Percentiles rank a stretch among this genome's conserved stretches.
These are phyloP conservation scores for Troilus luridus DNA, from an alignment of 2,888 invertebrate species.

Conservation along the genomic window DNA sequence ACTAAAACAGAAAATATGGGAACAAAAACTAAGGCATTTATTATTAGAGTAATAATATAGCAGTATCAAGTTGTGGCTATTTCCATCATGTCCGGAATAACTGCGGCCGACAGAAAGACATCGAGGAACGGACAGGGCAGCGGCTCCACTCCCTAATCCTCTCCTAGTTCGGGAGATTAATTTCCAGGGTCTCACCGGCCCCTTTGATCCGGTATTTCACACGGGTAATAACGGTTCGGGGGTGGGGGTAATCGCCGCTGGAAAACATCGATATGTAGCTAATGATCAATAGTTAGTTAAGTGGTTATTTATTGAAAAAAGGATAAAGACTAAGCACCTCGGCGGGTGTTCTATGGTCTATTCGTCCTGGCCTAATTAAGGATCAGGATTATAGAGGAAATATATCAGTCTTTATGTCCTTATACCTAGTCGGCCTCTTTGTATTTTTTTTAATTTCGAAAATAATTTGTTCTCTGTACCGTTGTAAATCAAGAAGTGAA, in stretches of 20 bases:
- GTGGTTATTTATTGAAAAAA: slow-evolving; percentile 40
- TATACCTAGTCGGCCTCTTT: neutral
- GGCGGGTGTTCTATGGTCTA: slow-evolving; percentile 32
- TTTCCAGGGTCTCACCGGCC: slow-evolving; percentile 8
- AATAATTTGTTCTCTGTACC: neutral
- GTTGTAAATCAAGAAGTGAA: neutral
- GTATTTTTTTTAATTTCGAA: neutral
- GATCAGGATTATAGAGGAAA: slow-evolving; percentile 28
- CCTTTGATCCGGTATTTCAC: slow-evolving; percentile 36
- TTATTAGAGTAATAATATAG: neutral
- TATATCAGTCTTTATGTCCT: slow-evolving; percentile 1
- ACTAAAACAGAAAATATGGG: neutral
- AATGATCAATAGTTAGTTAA: slow-evolving; percentile 29
- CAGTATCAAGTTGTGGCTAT: neutral
- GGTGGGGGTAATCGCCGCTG: neutral
- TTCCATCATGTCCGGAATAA: neutral
- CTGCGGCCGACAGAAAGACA: slow-evolving; percentile 1
- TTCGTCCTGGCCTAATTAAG: neutral
- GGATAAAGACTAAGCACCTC: slow-evolving; percentile 24
- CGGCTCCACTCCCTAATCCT: slow-evolving; percentile 23
- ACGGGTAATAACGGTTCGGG: slow-evolving; percentile 22
- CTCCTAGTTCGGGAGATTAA: slow-evolving; percentile 19
- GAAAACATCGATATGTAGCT: slow-evolving; percentile 17
- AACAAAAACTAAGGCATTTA: neutral
- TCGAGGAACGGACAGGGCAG: neutral